Base-by-base conservation (phyloP, 2,888 invertebrate genomes). In the Watsonalla cultraria region DNA sequence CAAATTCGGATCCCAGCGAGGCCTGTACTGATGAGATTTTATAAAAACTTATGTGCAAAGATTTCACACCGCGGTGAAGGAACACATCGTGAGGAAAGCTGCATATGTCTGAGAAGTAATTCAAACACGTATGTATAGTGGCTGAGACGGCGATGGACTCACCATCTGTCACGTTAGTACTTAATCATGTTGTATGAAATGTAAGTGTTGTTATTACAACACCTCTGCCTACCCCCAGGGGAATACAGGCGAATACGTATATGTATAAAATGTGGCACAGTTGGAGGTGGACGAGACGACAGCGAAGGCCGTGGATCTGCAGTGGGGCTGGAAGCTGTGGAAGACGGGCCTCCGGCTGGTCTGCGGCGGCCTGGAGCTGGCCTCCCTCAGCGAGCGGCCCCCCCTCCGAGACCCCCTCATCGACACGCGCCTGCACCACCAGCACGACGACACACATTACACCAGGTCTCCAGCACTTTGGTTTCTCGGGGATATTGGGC, bases 311-410 rank as follows among this genome's bases (percentile, higher is more conserved):
- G 74, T 95, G 15, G 94, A 95, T 59, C 91, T 94, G 9, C 92
- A 93, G 64, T 95, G 96, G 37, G 96, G 97, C 75, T 99, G 99
- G 98, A 93, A 96, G 64, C 92, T 98, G 11, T 99, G 99, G 98
- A 96, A 97, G 80, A 95, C 96, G 0, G 99, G 99, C 0, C 91
- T 98, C 66, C 95, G 97, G 64, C 92, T 99, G 8, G 94, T 94
- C 56, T 96, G 97, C 76, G 95, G 97, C 0, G 94, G 94, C n/a
- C 92, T 96, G 6, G 93, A 95, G 0, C 86, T 99, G 49, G 92
- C 98, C 66, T 92, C 96, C 57, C 92, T 99, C 74, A 94, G 96
- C 70, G 98, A 99, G 84, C 93, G 97, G 48, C 92, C 94, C 5
- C 92, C 93, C 24, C 75, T 90, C 60, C 58, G 89, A 65, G 90